These are phyloP conservation scores for Catharus fuscescens DNA, from an alignment of 2,113 vertebrate species.

Conservation along the genomic window DNA sequence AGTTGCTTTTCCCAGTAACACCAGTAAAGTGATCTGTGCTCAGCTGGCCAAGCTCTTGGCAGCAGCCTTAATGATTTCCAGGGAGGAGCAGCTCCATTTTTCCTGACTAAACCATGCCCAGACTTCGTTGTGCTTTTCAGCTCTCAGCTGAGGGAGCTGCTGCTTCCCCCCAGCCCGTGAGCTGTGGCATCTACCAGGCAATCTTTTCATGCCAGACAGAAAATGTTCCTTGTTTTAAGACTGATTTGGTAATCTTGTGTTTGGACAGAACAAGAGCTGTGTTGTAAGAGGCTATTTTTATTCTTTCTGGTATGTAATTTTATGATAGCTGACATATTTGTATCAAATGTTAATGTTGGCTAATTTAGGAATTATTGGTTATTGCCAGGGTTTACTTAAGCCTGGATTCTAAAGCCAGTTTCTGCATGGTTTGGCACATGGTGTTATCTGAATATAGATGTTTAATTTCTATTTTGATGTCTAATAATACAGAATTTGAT, in stretches of 20 bases:
- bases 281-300: slow-evolving; percentile 31
- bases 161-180: not conserved
- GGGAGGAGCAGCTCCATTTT: not conserved
- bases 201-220: not conserved
- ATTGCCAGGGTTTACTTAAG: not conserved
- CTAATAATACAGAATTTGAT: not conserved
- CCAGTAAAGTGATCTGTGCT: not conserved
- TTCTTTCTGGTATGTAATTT: not conserved
- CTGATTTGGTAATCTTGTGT: not conserved
- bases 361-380: not conserved
- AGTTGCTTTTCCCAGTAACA: not conserved
- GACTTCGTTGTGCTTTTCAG: not conserved
- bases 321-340: not conserved
- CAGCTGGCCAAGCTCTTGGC: not conserved
- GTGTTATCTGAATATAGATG: not conserved
- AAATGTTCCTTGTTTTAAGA: not conserved
- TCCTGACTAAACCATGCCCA: not conserved
- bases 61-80: not conserved
- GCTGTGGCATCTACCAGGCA: not conserved
- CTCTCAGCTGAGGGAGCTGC: not conserved
- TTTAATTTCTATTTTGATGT: not conserved
- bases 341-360: not conserved
- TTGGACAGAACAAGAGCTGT: not conserved
- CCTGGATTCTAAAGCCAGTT: not conserved
- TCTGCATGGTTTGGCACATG: not conserved